Percentiles rank a stretch among this genome's conserved stretches.
Conservation (phyloP, 2,113 vertebrate genomes). For the Podarcis muralis region DNA sequence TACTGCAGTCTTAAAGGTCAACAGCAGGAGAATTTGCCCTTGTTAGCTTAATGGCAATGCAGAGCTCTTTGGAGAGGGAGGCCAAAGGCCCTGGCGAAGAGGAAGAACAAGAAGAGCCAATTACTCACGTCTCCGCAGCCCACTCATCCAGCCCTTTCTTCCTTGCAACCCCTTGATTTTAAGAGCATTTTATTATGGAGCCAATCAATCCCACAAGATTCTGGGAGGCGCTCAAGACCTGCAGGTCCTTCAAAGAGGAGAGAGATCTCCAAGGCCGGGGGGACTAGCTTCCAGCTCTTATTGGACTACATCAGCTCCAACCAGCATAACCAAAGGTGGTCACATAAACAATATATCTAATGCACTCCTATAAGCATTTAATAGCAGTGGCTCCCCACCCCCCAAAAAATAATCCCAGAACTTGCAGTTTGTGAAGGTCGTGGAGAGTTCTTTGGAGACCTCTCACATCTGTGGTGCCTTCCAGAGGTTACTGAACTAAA, state of each 20-base stretch:
- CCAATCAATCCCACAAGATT: not conserved
- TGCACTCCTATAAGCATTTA: too few relatives aligned
- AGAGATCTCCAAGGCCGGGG: not conserved
- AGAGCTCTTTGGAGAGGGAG: not conserved
- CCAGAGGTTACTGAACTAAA: too few relatives aligned
- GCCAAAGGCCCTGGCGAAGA: not conserved
- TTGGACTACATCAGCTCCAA: too few relatives aligned
- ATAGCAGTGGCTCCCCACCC: too few relatives aligned
- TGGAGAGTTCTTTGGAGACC: too few relatives aligned
- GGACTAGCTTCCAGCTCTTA: too few relatives aligned
- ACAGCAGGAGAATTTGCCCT: conserved; percentile 31
- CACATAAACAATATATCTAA: too few relatives aligned
- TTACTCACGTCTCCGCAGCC: not conserved
- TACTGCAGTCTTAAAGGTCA: conserved; percentile 39
- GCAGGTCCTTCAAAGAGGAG: not conserved
- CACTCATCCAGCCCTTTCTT: not conserved
- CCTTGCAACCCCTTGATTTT: not conserved
- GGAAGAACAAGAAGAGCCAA: not conserved
- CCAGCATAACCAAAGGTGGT: too few relatives aligned
- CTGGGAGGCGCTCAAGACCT: not conserved
- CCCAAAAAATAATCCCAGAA: too few relatives aligned
- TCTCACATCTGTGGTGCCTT: too few relatives aligned
- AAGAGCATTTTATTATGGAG: not conserved
- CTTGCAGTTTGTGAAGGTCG: too few relatives aligned
- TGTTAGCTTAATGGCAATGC: conserved; percentile 6